These are phyloP conservation scores for Pelvicachromis taeniatus DNA, from an alignment of 2,113 vertebrate species.

Conservation along the genomic window DNA sequence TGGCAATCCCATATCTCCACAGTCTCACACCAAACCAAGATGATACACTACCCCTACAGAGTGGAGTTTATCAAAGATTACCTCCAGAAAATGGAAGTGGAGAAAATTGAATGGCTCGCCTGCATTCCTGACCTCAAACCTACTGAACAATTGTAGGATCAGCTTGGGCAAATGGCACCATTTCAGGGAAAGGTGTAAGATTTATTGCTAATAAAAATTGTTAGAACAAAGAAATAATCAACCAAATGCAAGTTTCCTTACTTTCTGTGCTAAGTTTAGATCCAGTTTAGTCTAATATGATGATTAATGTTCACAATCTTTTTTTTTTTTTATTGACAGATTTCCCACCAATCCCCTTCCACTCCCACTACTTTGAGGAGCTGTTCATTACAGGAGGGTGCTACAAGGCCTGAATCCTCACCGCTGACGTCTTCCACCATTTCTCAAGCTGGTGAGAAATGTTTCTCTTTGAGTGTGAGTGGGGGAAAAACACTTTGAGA, in stretches of 20 bases:
- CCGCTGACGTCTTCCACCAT: neutral
- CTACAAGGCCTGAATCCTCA: neutral
- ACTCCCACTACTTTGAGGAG: neutral
- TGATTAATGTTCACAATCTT: neutral
- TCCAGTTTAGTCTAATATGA: neutral
- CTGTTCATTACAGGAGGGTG: neutral
- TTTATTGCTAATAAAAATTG: neutral
- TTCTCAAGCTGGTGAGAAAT: conserved; percentile 23
- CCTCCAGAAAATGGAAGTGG: too few relatives aligned
- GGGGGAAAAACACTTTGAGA: neutral
- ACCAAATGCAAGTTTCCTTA: neutral
- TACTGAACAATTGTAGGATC: neutral
- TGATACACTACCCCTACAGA: too few relatives aligned
- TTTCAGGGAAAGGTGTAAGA: neutral
- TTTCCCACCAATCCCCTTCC: neutral
- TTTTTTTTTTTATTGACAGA: neutral
- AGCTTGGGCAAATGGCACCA: neutral
- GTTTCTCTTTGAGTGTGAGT: neutral
- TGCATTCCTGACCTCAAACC: neutral
- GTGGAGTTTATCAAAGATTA: too few relatives aligned
- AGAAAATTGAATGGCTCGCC: too few relatives aligned
- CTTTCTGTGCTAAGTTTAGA: neutral
- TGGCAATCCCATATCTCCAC: neutral
- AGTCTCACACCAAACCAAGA: neutral
- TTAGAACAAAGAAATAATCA: neutral